Conservation (phyloP, 2,888 invertebrate genomes). For the Cephonodes hylas region DNA sequence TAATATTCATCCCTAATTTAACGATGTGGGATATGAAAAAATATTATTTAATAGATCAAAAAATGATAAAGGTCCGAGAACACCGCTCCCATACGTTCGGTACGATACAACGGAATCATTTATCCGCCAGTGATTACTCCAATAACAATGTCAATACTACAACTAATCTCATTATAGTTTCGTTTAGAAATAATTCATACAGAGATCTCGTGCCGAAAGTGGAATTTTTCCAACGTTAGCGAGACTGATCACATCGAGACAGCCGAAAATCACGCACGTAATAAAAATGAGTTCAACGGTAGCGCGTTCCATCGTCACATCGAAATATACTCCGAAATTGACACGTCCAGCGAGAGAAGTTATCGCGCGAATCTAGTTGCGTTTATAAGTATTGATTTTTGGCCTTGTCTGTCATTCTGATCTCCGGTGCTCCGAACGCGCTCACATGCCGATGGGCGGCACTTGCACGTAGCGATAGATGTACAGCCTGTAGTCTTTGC, state of each 20-base stretch:
- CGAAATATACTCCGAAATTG: constrained; percentile 51
- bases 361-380: constrained; percentile 45
- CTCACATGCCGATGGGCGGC: constrained; percentile 91
- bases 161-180: constrained; percentile 80
- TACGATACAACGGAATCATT: constrained; percentile 74
- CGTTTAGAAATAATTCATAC: constrained; percentile 73
- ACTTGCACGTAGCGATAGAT: constrained; percentile 99
- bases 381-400: constrained; percentile 62
- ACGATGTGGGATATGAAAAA: constrained; percentile 81
- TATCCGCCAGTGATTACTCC: constrained; percentile 74
- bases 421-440: constrained; percentile 67
- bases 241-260: constrained; percentile 73
- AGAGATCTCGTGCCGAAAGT: constrained; percentile 70
- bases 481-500: constrained; percentile 99
- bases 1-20: constrained; percentile 81
- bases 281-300: constrained; percentile 5
- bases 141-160: constrained; percentile 81
- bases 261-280: constrained; percentile 54
- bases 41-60: constrained; percentile 80
- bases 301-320: constrained; percentile 6
- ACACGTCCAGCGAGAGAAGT: constrained; percentile 60
- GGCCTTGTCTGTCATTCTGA: constrained; percentile 69
- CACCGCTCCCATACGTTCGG: constrained; percentile 63
- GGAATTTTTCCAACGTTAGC: constrained; percentile 59
- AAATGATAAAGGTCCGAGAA: constrained; percentile 79